Base-by-base conservation (phyloP, 2,888 invertebrate genomes). In the Anarsia innoxiella region DNA sequence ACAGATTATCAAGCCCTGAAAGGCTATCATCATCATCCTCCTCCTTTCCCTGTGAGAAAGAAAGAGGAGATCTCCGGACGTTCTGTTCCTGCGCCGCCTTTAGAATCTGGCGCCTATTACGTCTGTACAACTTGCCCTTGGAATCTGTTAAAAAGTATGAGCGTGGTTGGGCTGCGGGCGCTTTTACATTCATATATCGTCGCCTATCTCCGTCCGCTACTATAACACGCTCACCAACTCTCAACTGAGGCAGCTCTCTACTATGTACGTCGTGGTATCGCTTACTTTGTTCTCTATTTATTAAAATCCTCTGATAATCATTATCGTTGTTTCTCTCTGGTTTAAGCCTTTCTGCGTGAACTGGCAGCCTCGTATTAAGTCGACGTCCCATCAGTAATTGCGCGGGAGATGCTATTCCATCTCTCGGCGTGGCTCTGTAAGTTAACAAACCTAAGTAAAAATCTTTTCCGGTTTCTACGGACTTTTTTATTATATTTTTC, bases 401-500 rank as follows among this genome's bases (percentile, higher is more conserved):
- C 2, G 35, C 5, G 8, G 35, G 35, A 9, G 35, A 16, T n/a
- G 13, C 16, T 12, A 28, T 12, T 2, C 28, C 28, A 12, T 28
- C 11, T 9, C 35, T 28, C 12, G 35, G 35, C 1, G 35, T 35
- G 1, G 19, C 13, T 19, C 35, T 27, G 15, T 12, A 19, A 12
- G 27, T 35, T 19, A 35, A 28, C 3, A 35, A 10, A 5, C 35
- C 35, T 6, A 28, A 15, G 12, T 35, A 37, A 38, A 44, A 37
- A 25, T 46, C 43, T 2, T 25, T 11, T 2, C 40, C 36, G 0
- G 40, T 31, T 1, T 30, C 11, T 1, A 40, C 12, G 0, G 33
- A 40, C 29, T 46, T 46, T 10, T 25, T 38, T 11, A 48, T 6
- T 1, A 46, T 38, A 10, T 36, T 25, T 36, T 45, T 46, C 11